A percentile compares a stretch with the other conserved stretches of the same genome.
Evolutionary conservation across 2,888 invertebrate species (phyloP).

Genomic region (Pachymerium ferrugineum): DNA sequence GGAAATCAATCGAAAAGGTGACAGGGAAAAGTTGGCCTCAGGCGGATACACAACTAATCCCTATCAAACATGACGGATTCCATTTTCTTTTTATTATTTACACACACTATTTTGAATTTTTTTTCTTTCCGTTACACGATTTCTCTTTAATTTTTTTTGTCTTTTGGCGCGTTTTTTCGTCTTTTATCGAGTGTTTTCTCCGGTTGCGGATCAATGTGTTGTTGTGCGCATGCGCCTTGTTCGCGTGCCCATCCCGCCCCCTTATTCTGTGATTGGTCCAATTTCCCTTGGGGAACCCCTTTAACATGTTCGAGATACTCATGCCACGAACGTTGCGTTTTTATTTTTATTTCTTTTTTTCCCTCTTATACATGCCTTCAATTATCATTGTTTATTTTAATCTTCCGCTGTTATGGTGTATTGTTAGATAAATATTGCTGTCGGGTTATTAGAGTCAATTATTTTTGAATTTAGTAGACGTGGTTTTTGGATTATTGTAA

Average conservation of each 20-base stretch:
- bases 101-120: not conserved
- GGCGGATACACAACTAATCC: conserved; percentile 10
- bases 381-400: not conserved
- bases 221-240: conserved; percentile 19
- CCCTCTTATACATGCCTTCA: not conserved
- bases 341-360: not conserved
- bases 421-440: not conserved
- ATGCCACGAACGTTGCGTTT: not conserved
- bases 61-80: not conserved
- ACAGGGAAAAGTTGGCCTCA: conserved; percentile 17
- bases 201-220: conserved; percentile 25
- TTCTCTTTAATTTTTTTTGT: not conserved
- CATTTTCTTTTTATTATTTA: not conserved
- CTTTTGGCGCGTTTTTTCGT: not conserved
- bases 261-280: conserved; percentile 27
- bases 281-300: conserved; percentile 25
- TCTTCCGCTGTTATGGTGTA: too few relatives aligned
- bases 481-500: not conserved
- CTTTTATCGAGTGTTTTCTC: conserved; percentile 27
- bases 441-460: conserved; percentile 23
- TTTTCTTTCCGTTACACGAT: not conserved
- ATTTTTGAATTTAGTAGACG: not conserved
- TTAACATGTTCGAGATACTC: conserved; percentile 17
- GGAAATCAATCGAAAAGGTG: conserved; percentile 27
- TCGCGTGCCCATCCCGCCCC: conserved; percentile 25